Evolutionary conservation across 1,140 invertebrate species (phyloP), one percentile per base, ranked within the genome.

Genomic region (Whitmania pigra): DNA sequence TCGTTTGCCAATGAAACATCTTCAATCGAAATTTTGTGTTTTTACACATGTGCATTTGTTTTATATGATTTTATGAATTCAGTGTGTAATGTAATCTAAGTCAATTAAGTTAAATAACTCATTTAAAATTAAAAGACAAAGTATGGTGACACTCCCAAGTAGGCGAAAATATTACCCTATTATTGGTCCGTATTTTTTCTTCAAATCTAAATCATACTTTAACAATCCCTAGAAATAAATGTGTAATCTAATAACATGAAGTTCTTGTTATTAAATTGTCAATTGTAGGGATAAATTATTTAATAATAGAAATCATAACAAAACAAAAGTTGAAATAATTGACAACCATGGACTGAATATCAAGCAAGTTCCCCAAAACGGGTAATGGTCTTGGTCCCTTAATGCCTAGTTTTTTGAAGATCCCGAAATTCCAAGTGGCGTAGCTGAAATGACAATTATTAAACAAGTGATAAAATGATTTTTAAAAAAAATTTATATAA

Each of bases 381-480:
- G 67, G 66, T 53, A 53, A 13, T 31, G 72, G 72, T 20, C 36
- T 40, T n/a, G 72, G 72, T 9, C 72, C 72, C 27, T 49, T 40
- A 25, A 73, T 73, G 11, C 72, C 72, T 9, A 67, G 49, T 55
- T 57, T 73, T 36, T 69, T 73, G 72, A 73, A 73, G 25, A 40
- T 40, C 31, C 53, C 72, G 40, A 73, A 73, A 69, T 69, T 31
- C 67, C 54, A 40, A 2, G 49, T 69, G 13, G 63, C 49, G 22
- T 73, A 69, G 4, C 72, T 73, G 43, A 49, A 11, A 49, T 49
- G 3, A 49, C 43, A 17, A 17, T 49, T 49, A 17, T 5, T 36
- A 36, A 36, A 36, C 43, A 49, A 49, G 43, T 49, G 43, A 17
- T 49, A 49, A 49, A 49, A 3, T 49, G 15, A 7, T 17, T 49